Base-by-base conservation (phyloP, 35 echinoderm and acorn worm genomes). In the Ophioderma brevispina region DNA sequence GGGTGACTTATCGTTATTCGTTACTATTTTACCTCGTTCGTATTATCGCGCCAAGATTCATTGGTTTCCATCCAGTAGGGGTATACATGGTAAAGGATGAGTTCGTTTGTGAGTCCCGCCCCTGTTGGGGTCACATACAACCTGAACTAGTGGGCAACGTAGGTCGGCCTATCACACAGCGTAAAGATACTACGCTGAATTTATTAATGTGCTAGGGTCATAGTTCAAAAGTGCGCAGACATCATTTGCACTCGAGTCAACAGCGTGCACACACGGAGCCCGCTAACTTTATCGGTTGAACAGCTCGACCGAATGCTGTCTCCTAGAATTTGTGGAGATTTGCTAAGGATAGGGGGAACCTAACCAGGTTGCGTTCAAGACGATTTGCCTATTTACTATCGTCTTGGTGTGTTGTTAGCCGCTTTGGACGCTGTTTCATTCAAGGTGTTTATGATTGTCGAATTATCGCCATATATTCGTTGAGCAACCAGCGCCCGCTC, bases 161-260 rank as follows among this genome's bases (percentile, higher is more conserved):
- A 30, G 59, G 59, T 70, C 59, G 28, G 28, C 59, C 59, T 25
- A 25, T 70, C 28, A 25, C 28, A 70, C 28, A 30, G 52, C 83
- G 49, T 36, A 64, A 59, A 64, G 83, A 85, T 85, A 64, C 83
- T 36, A 14, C 52, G 49, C 46, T 85, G 50, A 52, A 85, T 64
- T 85, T 85, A 85, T 85, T 85, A 85, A 85, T 85, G 83, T 85
- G 83, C 83, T 85, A 10, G 83, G 83, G 43, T 85, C 83, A 59
- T 15, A 59, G 83, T 52, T 85, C 52, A 85, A 85, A 85, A 85
- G 83, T 85, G 83, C 83, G 83, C 83, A 85, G 83, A 85, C 83
- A 85, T 85, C 63, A 52, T 64, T 85, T 85, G 83, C 83, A 85
- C 83, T 59, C 46, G 55, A 85, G 83, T 85, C 83, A 85, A 85